Conservation (phyloP, 2,113 vertebrate species). For the Calonectris borealis region DNA sequence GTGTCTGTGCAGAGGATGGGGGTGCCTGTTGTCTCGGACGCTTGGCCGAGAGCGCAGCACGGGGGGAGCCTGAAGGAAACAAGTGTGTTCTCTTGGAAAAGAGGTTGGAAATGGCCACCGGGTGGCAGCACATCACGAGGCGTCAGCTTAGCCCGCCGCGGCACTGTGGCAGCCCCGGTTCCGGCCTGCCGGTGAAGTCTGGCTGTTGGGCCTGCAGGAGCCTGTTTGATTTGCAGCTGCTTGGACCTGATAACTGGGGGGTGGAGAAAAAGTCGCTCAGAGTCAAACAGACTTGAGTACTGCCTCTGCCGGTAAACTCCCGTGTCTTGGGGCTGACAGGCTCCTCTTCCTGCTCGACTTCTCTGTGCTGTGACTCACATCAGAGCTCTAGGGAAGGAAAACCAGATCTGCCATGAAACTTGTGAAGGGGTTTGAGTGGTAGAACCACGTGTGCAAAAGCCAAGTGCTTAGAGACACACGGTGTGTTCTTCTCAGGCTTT, state of each 20-base stretch:
- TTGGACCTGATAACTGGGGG: accelerated
- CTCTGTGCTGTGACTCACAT: background rate
- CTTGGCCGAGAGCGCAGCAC: background rate
- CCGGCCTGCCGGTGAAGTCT: background rate
- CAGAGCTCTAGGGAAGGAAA: background rate
- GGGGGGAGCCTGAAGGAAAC: accelerated
- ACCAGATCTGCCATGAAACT: accelerated
- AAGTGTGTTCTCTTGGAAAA: accelerated
- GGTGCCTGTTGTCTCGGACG: background rate
- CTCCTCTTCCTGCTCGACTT: background rate
- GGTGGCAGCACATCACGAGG: background rate
- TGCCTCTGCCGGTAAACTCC: no score
- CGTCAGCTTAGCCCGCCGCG: background rate
- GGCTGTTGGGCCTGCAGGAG: no score
- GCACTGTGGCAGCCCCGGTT: background rate
- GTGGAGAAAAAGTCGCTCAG: background rate
- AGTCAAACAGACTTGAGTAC: accelerated
- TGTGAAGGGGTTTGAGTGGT: no score
- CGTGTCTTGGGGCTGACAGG: background rate
- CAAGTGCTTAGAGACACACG: accelerated
- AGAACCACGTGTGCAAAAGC: accelerated
- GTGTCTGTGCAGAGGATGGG: background rate
- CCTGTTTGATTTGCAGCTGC: no score
- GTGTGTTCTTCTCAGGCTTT: background rate
- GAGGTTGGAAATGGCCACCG: background rate